Evolutionary conservation across 1,140 invertebrate species (phyloP).

Genomic region (Sycophila sp.): DNA sequence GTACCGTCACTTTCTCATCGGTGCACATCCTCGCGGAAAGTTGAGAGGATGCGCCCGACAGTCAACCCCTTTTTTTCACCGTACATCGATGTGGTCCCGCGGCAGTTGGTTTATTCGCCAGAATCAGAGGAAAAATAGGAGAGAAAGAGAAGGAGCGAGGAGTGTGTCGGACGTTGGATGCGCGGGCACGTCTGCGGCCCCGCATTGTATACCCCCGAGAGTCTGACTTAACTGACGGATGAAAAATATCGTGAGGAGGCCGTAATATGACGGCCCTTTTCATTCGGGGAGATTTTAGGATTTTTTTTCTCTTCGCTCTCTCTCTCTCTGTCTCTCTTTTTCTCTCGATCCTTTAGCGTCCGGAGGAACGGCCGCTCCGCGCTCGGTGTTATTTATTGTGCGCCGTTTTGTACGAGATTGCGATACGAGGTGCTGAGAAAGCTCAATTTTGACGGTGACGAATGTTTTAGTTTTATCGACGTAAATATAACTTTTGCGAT

Average conservation of each 20-base stretch:
- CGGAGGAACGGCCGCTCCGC: too few relatives aligned
- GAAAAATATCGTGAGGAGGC: conserved; percentile 16
- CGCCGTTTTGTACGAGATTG: too few relatives aligned
- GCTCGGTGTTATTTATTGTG: not conserved
- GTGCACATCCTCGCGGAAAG: conserved; percentile 46
- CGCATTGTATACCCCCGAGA: not conserved
- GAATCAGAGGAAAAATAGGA: conserved; percentile 13
- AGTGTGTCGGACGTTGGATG: not conserved
- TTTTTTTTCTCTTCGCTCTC: not conserved
- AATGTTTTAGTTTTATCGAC: too few relatives aligned
- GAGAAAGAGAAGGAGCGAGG: too few relatives aligned
- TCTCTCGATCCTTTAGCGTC: too few relatives aligned
- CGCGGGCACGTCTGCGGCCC: conserved; percentile 9
- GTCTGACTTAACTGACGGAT: conserved; percentile 22
- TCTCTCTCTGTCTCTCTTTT: too few relatives aligned
- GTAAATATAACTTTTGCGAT: too few relatives aligned
- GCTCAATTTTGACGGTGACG: too few relatives aligned
- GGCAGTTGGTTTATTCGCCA: conserved; percentile 26
- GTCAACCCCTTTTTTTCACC: conserved; percentile 27
- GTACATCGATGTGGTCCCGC: too few relatives aligned
- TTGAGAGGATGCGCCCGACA: conserved; percentile 28
- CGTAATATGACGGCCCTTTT: not conserved
- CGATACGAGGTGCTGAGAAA: too few relatives aligned
- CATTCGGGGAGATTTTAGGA: not conserved
- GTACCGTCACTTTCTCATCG: conserved; percentile 33